Percentiles rank a stretch among this genome's conserved stretches.
Conservation (phyloP, 2,888 invertebrate species). For the Phengaris arion region DNA sequence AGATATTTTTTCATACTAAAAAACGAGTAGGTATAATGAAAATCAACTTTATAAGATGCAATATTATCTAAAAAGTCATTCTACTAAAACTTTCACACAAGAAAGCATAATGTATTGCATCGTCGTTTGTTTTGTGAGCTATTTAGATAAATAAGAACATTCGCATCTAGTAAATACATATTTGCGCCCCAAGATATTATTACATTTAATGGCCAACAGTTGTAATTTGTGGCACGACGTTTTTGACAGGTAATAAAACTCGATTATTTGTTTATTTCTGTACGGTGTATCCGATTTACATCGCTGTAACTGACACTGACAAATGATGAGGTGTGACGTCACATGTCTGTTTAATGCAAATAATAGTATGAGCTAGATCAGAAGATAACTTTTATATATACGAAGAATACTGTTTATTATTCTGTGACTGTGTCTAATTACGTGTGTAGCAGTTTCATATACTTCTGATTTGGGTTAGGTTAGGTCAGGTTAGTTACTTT, state of each 20-base stretch:
- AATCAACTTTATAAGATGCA: conserved; percentile 33
- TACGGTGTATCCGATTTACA: conserved; percentile 53
- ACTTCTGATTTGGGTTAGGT: no score
- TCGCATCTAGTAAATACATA: neutral
- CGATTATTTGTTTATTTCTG: conserved; percentile 34
- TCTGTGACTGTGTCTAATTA: no score
- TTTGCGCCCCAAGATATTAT: neutral
- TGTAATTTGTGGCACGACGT: neutral
- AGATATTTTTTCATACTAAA: no score
- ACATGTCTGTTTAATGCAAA: neutral
- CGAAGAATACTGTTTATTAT: no score
- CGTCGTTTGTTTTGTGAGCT: no score
- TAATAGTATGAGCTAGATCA: neutral
- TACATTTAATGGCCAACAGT: neutral
- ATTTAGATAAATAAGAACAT: no score
- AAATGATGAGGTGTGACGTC: conserved; percentile 58
- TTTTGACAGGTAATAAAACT: conserved; percentile 29
- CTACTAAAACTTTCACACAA: conserved; percentile 30
- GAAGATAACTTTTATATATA: no score
- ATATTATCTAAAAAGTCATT: conserved; percentile 25
- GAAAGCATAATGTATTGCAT: no score
- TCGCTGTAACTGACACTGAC: conserved; percentile 61
- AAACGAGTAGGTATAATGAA: neutral
- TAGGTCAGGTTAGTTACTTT: no score
- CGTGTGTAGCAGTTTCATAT: no score